phyloP scores from a whole-genome alignment of 2,797 vertebrate genomes.

The Mareca penelope region DNA sequence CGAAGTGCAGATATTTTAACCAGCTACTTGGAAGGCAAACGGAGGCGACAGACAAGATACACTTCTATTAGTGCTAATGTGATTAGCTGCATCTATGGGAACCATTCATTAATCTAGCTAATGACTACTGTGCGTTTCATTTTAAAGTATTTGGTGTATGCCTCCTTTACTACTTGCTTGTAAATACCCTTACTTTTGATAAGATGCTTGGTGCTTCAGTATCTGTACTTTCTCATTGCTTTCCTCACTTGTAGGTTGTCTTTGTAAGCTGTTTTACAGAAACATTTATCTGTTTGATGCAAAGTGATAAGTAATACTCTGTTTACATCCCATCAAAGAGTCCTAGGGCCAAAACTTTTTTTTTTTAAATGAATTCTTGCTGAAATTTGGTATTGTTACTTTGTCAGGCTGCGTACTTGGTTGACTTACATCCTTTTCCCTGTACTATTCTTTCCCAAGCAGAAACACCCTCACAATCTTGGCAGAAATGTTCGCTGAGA shows the following conservation, averaged over 20 bases:
- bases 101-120: background rate
- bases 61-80: background rate
- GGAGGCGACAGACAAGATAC: background rate
- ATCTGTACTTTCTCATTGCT: background rate
- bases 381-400: background rate
- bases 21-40: background rate
- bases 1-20: slow-evolving; percentile 6
- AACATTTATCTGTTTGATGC: background rate
- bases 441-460: background rate
- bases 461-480: background rate
- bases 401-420: background rate
- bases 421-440: background rate
- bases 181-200: background rate
- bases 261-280: background rate
- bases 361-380: background rate
- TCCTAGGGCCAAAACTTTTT: background rate
- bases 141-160: background rate
- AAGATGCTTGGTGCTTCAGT: background rate
- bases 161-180: background rate
- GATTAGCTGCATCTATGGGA: background rate
- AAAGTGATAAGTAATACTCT: background rate
- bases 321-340: background rate
- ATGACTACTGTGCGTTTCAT: background rate
- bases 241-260: background rate
- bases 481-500: background rate